phyloP scores from a whole-genome alignment of 2,797 vertebrate species.

The Syngnathus rostellatus region DNA sequence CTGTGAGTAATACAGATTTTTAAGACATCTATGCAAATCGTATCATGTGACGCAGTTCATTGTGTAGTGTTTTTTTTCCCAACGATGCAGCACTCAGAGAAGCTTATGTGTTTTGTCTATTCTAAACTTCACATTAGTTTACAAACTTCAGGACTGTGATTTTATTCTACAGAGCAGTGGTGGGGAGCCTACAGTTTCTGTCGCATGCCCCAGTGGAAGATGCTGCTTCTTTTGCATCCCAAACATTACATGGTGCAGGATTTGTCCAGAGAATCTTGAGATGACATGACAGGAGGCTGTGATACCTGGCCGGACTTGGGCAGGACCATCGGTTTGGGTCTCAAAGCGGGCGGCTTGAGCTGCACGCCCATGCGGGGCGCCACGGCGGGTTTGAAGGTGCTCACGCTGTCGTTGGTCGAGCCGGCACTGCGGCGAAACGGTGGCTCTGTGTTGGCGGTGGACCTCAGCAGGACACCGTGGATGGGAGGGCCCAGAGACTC shows the following conservation, averaged over 20 bases:
- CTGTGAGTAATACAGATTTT: not conserved
- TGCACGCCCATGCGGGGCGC: constrained; percentile 95
- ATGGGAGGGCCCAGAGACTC: constrained; percentile 79
- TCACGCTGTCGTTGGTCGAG: constrained; percentile 86
- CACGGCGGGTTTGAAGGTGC: constrained; percentile 91
- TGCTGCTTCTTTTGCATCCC: not conserved
- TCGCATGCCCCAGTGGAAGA: constrained; percentile 22
- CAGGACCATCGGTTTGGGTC: constrained; percentile 91
- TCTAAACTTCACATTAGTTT: not conserved
- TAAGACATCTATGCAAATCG: not conserved
- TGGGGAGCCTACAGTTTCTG: constrained; percentile 19
- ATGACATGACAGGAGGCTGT: constrained; percentile 54
- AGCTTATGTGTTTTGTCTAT: constrained; percentile 72
- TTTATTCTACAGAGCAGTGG: not conserved
- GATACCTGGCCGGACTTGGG: constrained; percentile 75
- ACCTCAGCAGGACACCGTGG: constrained; percentile 55
- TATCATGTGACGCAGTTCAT: constrained; percentile 1
- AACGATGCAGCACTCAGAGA: constrained; percentile 56
- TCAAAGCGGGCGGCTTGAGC: constrained; percentile 90
- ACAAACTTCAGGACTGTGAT: not conserved
- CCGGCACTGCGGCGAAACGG: constrained; percentile 86
- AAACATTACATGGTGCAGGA: constrained; percentile 91
- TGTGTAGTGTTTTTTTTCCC: constrained; percentile 58
- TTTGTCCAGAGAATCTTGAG: constrained; percentile 87
- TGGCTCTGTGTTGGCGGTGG: constrained; percentile 72